Base-by-base conservation (phyloP, 35 echinoderm and acorn worm species). In the Holothuria glaberrima region DNA sequence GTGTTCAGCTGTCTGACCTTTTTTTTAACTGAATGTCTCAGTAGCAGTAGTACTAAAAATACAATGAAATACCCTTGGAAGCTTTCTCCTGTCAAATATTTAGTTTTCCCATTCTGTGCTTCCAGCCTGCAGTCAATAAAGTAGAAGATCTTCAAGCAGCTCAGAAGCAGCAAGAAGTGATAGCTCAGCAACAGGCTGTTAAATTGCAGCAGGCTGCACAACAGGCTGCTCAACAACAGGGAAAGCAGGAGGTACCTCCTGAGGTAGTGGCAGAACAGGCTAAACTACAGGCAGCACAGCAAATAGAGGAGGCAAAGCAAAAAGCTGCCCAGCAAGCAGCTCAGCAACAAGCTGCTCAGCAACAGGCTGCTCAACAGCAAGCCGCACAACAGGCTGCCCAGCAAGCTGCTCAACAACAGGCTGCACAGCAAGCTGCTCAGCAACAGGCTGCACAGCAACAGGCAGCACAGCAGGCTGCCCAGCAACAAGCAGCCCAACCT, bases 201-300 rank as follows among this genome's bases (percentile, higher is more conserved):
- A 38, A 77, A 13, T 38, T 73, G 18, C 73, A 77, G 14, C 73
- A 77, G 36, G 73, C 73, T 77, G 73, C 73, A 48, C 73, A 77
- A 48, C 74, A 78, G 44, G 74, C 74, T 78, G 74, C 74, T 52
- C 74, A 78, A 50, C 73, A 77, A 13, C 73, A 77, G 48, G 73
- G 16, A 12, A 78, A 78, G 27, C 36, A 48, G 38, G 74, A 45
- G n/a, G 46, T 78, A 50, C 36, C 18, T 14, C 38, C 74, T 9
- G 46, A 78, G 3, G 74, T 78, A 50, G 74, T 33, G 19, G 74
- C 74, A 24, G 44, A 78, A 48, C 69, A 73, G 30, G 69, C 69
- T 32, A 73, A 73, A 73, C 17, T 73, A 73, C 69, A 31, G 30
- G 27, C 30, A 32, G 69, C 69, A 35, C 69, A 73, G 32, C 33